phyloP scores from a whole-genome alignment of 2,888 invertebrate genomes.

The Leucania comma region DNA sequence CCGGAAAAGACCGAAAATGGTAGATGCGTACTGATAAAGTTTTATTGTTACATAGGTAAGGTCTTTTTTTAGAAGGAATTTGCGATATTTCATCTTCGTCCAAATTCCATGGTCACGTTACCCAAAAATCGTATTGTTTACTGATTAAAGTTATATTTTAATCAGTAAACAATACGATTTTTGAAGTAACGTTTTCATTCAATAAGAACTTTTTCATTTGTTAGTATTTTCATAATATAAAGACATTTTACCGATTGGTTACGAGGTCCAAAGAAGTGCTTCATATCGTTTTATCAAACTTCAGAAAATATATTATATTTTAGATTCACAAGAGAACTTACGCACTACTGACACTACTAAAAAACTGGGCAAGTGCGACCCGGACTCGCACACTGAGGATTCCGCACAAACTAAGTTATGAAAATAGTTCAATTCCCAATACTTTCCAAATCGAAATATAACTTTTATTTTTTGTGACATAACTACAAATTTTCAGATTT shows the following conservation, averaged over 20 bases:
- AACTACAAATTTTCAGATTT: too few species aligned
- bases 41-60: constrained; percentile 47
- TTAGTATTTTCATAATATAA: neutral
- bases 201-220: too few species aligned
- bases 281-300: neutral
- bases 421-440: too few species aligned
- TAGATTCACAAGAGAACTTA: too few species aligned
- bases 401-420: too few species aligned
- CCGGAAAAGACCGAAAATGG: constrained; percentile 19
- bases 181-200: neutral
- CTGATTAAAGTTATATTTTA: too few species aligned
- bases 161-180: too few species aligned
- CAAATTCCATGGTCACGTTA: neutral
- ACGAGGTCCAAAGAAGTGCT: neutral
- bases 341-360: too few species aligned
- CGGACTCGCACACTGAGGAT: too few species aligned
- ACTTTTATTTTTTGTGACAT: too few species aligned
- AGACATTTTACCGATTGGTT: neutral
- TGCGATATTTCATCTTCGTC: neutral
- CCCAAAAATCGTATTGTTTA: neutral
- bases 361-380: too few species aligned
- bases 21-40: constrained; percentile 54
- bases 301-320: neutral
- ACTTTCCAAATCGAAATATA: too few species aligned
- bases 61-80: constrained; percentile 11